Conservation (phyloP, 2,888 invertebrate species). For the Drosophila flavopinicola region DNA sequence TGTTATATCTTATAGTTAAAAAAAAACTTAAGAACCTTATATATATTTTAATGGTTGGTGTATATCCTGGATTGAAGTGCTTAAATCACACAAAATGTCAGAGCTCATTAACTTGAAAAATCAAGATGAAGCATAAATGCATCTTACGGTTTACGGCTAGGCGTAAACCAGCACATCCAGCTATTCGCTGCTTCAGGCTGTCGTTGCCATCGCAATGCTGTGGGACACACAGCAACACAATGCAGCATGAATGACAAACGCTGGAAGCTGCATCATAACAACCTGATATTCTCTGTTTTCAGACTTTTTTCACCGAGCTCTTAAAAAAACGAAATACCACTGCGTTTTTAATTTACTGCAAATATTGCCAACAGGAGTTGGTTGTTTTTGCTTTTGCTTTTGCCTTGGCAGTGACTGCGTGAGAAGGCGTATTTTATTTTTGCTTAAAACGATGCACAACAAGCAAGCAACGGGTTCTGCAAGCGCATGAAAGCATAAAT, state of each 20-base stretch:
- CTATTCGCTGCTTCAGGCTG: conserved; percentile 8
- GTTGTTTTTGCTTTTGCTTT: conserved; percentile 26
- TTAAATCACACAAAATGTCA: conserved; percentile 37
- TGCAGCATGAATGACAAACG: conserved; percentile 55
- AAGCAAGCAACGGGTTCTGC: conserved; percentile 16
- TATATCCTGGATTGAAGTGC: not conserved
- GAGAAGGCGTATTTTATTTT: conserved; percentile 46
- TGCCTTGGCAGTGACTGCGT: conserved; percentile 38
- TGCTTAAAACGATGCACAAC: conserved; percentile 57
- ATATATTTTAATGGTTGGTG: not conserved
- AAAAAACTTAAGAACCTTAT: no score
- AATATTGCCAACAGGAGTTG: conserved; percentile 59
- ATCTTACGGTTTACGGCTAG: conserved; percentile 21
- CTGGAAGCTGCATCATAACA: conserved; percentile 26
- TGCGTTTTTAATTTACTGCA: conserved; percentile 77
- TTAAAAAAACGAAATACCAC: conserved; percentile 52
- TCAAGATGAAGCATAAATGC: conserved; percentile 37
- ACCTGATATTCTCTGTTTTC: conserved; percentile 45
- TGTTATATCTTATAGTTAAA: no score
- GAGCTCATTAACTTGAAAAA: conserved; percentile 64
- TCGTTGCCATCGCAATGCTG: conserved; percentile 13
- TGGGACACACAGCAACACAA: conserved; percentile 10
- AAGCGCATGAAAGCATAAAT: conserved; percentile 73
- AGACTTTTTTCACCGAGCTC: conserved; percentile 41
- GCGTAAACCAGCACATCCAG: conserved; percentile 15